Percentiles rank a stretch among this genome's conserved stretches.
These are phyloP conservation scores for Saturnia japonica DNA, from an alignment of 2,888 invertebrate genomes.

Conservation along the genomic window DNA sequence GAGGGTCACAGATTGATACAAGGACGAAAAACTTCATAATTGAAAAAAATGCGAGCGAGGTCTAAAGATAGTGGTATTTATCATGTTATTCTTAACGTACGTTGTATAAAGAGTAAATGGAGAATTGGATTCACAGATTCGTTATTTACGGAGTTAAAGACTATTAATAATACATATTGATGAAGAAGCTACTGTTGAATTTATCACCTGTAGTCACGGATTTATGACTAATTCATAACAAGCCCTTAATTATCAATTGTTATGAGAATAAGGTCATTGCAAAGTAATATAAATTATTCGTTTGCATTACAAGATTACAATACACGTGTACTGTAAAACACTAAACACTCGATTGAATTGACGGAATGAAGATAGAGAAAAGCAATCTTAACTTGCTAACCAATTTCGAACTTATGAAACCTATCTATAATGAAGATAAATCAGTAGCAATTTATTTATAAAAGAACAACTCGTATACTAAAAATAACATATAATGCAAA, in stretches of 20 bases:
- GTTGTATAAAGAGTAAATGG: neutral
- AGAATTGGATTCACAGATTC: neutral
- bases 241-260: neutral
- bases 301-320: neutral
- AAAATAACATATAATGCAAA: neutral
- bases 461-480: neutral
- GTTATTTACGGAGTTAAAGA: neutral
- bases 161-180: slow-evolving; percentile 3
- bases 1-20: neutral
- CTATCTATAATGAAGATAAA: neutral
- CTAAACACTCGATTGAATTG: neutral
- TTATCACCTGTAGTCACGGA: neutral
- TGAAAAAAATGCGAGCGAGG: neutral
- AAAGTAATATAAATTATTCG: neutral
- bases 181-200: neutral
- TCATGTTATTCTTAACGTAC: neutral
- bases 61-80: neutral
- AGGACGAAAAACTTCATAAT: neutral
- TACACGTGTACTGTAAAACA: neutral
- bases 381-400: neutral
- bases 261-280: neutral
- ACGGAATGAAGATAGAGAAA: neutral
- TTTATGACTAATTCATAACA: slow-evolving; percentile 7
- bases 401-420: no score
- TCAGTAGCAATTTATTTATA: neutral